Conservation (phyloP, 2,888 invertebrate species). For the Lithophane semibrunnea region DNA sequence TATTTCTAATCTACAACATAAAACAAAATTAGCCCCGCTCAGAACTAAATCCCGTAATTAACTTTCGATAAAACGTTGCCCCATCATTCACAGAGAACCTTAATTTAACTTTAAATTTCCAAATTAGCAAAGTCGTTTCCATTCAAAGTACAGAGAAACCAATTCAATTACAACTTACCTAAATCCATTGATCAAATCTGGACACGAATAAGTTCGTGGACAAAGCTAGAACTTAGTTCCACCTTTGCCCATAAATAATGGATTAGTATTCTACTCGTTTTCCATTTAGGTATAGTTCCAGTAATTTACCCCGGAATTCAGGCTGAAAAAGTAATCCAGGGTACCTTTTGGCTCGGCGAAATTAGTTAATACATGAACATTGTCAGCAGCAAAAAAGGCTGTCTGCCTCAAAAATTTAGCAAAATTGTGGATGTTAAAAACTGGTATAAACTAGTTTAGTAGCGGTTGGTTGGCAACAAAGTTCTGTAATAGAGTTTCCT, state of each 20-base stretch:
- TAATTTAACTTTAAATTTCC: slow-evolving; percentile 43
- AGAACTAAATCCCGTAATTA: slow-evolving; percentile 17
- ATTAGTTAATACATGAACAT: slow-evolving; percentile 31
- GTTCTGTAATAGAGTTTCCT: slow-evolving; percentile 37
- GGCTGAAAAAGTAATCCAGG: slow-evolving; percentile 32
- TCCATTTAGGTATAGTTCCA: slow-evolving; percentile 29
- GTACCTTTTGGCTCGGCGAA: slow-evolving; percentile 18
- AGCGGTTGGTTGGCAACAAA: slow-evolving; percentile 28
- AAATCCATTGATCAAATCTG: slow-evolving; percentile 47
- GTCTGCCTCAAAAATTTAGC: slow-evolving; percentile 22
- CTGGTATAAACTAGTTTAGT: slow-evolving; percentile 39
- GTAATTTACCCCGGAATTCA: slow-evolving; percentile 33
- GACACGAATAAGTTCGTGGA: slow-evolving; percentile 15
- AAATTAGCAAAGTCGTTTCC: slow-evolving; percentile 26
- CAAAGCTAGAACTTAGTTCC: slow-evolving; percentile 1
- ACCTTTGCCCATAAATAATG: slow-evolving; percentile 23
- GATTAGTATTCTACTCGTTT: slow-evolving; percentile 43
- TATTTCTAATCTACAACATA: neutral
- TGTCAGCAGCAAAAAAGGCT: slow-evolving; percentile 11
- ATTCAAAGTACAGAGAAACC: slow-evolving; percentile 40
- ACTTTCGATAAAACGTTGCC: slow-evolving; percentile 6
- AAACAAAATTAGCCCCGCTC: slow-evolving; percentile 1
- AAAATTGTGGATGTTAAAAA: slow-evolving; percentile 39
- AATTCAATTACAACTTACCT: slow-evolving; percentile 53
- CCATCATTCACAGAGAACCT: slow-evolving; percentile 29